Evolutionary conservation across 1,140 invertebrate genomes (phyloP), one percentile per base, ranked within the genome.

Genomic region (Bombus terrestris): DNA sequence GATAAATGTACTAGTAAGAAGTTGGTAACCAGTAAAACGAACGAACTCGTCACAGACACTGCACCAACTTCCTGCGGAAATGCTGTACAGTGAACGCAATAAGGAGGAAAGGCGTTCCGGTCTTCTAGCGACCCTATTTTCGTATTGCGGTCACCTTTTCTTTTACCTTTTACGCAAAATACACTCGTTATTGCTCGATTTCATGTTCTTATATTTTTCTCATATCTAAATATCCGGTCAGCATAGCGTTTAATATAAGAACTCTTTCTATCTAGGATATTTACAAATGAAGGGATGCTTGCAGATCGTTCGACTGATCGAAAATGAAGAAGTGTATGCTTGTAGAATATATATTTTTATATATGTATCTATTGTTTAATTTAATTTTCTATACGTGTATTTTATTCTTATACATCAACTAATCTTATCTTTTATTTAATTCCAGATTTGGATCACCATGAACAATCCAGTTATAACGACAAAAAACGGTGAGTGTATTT

Each of bases 31-130:
- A 39, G 25, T n/a, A 41, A 72, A 83, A n/a, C 22, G 41, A 39
- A 85, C 77, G 68, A 68, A 73, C 47, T 75, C 86, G 92, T 92
- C 87, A 93, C 90, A 91, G 90, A 68, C 85, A 87, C 86, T 92
- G 92, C 86, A 13, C 86, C 86, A 81, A 92, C 89, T 89, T 93
- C 92, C 92, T 92, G 81, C 88, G 92, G 91, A 92, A 90, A 83
- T 83, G 28, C 76, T 79, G 83, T 79, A 87, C 86, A 81, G 83
- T 53, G 71, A 57, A 74, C 47, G 18, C 62, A 69, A 18, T 74
- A 73, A 57, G 32, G 47, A 81, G 78, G 64, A 71, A 74, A 53
- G 32, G 53, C 41, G 80, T 88, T 81, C 75, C 76, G 80, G 66
- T 88, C 39, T 53, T 86, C 39, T 85, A 47, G 39, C 73, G 68